Percentiles rank a stretch among this genome's conserved stretches.
phyloP scores from a whole-genome alignment of 2,113 vertebrate genomes.

The Clupea harengus region DNA sequence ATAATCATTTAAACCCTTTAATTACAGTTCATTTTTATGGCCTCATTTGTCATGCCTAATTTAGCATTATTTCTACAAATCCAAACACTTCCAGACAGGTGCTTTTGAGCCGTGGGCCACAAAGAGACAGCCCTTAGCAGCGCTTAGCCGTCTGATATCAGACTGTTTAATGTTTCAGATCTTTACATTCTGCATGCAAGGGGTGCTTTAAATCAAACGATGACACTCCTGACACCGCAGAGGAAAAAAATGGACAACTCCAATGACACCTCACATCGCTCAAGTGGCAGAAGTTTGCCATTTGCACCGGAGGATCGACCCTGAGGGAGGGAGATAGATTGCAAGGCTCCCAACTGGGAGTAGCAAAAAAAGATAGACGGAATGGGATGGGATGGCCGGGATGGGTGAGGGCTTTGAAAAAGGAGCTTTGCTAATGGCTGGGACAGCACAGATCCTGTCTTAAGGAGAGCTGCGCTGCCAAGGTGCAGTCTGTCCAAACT shows the following conservation, averaged over 20 bases:
- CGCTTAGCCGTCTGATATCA: not conserved
- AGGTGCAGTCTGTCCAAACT: not conserved
- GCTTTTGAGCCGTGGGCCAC: not conserved
- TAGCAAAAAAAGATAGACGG: too few species aligned
- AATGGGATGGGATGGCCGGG: not conserved
- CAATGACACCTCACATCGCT: not conserved
- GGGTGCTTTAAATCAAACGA: not conserved
- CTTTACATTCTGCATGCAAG: slow-evolving; percentile 12
- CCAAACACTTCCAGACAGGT: slow-evolving; percentile 1
- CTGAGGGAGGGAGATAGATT: not conserved
- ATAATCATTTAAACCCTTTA: slow-evolving; percentile 28
- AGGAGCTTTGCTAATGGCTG: too few species aligned
- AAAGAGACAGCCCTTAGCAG: not conserved
- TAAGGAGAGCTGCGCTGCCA: not conserved
- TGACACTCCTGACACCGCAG: not conserved
- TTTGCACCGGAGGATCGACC: not conserved
- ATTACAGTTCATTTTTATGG: slow-evolving; percentile 26
- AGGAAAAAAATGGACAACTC: not conserved
- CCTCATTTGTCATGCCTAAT: slow-evolving; percentile 26
- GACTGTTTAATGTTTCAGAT: not conserved
- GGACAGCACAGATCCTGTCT: too few species aligned
- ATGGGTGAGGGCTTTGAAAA: not conserved
- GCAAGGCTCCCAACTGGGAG: not conserved
- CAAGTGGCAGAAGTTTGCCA: not conserved
- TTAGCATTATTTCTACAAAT: slow-evolving; percentile 13